A percentile compares a stretch with the other conserved stretches of the same genome.
These are phyloP conservation scores for Pyrocoelia pectoralis DNA, from an alignment of 2,888 invertebrate species.

Conservation along the genomic window DNA sequence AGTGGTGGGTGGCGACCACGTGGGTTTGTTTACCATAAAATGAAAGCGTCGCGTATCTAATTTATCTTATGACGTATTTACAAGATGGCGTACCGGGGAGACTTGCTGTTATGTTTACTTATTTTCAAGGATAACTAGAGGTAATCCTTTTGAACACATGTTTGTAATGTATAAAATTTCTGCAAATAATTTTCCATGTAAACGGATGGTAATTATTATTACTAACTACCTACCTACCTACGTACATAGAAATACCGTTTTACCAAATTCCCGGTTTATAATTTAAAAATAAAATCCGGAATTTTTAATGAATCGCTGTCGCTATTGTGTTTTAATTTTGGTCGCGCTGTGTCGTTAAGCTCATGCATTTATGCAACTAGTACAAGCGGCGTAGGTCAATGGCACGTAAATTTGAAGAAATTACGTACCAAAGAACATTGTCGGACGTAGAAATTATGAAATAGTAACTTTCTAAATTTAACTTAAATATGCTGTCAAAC, in stretches of 20 bases:
- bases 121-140: conserved; percentile 5
- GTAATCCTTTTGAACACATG: conserved; percentile 1
- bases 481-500: neutral
- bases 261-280: neutral
- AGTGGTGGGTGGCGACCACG: too few species aligned
- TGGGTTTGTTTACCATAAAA: neutral
- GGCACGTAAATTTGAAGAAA: neutral
- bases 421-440: neutral
- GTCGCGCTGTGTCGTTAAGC: neutral
- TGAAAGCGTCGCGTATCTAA: neutral
- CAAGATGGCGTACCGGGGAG: neutral
- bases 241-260: too few species aligned
- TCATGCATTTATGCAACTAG: neutral
- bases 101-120: conserved; percentile 7
- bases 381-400: neutral
- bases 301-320: neutral
- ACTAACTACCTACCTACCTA: too few species aligned
- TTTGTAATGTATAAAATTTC: neutral
- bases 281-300: neutral
- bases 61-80: neutral
- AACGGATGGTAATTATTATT: too few species aligned
- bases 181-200: neutral
- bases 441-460: neutral
- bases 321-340: neutral
- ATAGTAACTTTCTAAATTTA: neutral